phyloP scores from a whole-genome alignment of 2,797 vertebrate species.

The Centroberyx gerrardi region DNA sequence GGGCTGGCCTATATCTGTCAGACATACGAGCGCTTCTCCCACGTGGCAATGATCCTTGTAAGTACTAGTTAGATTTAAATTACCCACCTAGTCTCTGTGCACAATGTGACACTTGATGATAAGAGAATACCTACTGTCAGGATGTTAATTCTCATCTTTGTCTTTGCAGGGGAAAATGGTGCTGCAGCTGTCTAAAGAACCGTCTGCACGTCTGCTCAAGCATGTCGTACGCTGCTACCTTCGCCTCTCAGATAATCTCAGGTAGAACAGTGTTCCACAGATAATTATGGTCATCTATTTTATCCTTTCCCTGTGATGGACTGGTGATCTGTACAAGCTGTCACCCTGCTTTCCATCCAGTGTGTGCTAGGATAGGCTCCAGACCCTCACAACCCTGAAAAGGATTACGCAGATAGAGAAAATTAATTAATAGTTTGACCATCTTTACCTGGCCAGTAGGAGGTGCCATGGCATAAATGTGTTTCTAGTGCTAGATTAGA shows the following conservation, averaged over 20 bases:
- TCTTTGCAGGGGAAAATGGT: constrained; percentile 96
- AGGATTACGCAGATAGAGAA: not conserved
- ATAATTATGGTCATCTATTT: not conserved
- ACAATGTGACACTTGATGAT: not conserved
- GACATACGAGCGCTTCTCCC: constrained; percentile 97
- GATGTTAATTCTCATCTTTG: not conserved
- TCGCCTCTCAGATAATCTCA: constrained; percentile 97
- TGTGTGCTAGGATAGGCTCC: too few relatives aligned
- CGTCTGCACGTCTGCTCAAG: constrained; percentile 95
- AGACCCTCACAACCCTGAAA: too few relatives aligned
- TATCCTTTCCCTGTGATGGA: not conserved
- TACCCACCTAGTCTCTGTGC: not conserved
- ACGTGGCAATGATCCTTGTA: constrained; percentile 99
- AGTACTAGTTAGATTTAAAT: constrained; percentile 57
- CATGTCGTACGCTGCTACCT: constrained; percentile 98
- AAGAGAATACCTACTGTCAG: not conserved
- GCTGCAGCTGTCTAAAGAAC: constrained; percentile 97
- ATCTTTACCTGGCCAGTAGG: constrained; percentile 44
- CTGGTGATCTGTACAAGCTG: too few relatives aligned
- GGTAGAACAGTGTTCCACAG: constrained; percentile 81
- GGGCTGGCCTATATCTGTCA: constrained; percentile 98
- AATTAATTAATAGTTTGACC: not conserved
- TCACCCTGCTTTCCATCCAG: too few relatives aligned
- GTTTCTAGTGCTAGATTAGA: not conserved
- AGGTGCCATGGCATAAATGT: constrained; percentile 21